These are phyloP conservation scores for Scaptomyza caliginosa DNA, from an alignment of 2,888 invertebrate species.

Conservation along the genomic window DNA sequence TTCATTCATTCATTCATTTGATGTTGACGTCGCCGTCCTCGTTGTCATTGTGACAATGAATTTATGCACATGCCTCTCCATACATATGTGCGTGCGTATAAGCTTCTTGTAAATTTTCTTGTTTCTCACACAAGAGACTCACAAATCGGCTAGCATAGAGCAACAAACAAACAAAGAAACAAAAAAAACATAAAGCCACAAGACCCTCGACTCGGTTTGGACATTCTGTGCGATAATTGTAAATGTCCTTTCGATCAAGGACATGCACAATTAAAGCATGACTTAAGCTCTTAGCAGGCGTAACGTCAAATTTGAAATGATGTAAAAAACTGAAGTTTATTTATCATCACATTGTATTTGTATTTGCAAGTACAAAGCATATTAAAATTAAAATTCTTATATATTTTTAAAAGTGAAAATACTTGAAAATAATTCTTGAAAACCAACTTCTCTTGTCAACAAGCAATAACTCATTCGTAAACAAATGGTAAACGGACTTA, in stretches of 20 bases:
- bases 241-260: conserved; percentile 55
- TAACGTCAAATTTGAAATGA: background rate
- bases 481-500: background rate
- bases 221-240: conserved; percentile 65
- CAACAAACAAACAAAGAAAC: background rate
- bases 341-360: background rate
- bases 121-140: conserved; percentile 49
- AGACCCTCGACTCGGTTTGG: conserved; percentile 15
- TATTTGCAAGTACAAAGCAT: background rate
- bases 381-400: background rate
- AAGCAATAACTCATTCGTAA: background rate
- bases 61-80: conserved; percentile 58
- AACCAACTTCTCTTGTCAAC: no score
- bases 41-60: conserved; percentile 66
- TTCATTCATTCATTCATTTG: conserved; percentile 75
- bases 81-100: background rate
- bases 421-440: no score
- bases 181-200: background rate
- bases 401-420: background rate
- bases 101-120: conserved; percentile 62
- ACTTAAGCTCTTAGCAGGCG: background rate
- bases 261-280: conserved; percentile 35
- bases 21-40: conserved; percentile 57
- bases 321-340: background rate
- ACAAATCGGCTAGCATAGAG: conserved; percentile 17